Base-by-base conservation (phyloP, 1,140 invertebrate genomes). In the Asbolus verrucosus region DNA sequence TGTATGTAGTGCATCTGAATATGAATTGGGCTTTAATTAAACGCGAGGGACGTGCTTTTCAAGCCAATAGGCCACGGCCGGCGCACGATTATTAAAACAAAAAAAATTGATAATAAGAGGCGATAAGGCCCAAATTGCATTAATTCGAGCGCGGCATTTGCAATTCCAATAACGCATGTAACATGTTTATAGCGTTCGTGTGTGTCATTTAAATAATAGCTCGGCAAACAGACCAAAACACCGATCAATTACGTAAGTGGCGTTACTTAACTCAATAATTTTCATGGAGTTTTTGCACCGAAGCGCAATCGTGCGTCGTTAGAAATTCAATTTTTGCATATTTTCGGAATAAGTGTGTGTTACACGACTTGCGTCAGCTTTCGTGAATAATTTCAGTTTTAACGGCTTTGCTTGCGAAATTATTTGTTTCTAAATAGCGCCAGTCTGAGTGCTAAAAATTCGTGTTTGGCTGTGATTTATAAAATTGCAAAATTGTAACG, bases 11-110 rank as follows among this genome's bases (percentile, higher is more conserved):
- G 69, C 46, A 65, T 70, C 62, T 46, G 69, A 70, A 70, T 70
- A 70, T 70, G 69, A 70, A 70, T 70, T 54, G 59, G 61, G 62
- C 18, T 50, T 65, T 70, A 70, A 70, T 70, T 70, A 70, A 70
- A 70, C 50, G 60, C 36, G 39, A 36, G 59, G 33, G 24, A 63
- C 39, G 27, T 43, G 59, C 24, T 63, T 16, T 15, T 19, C 18
- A 46, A 18, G 15, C 21, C 41, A 46, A 46, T 46, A 46, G 21
- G 41, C 15, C 18, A 46, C 41, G 41, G 46, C 19, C 18, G n/a
- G 46, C n/a, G 19, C 43, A 21, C 43, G 21, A 50, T 50, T 8
- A 36, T 36, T 9, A 18, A 50, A 50, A 50, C 43, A 50, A 50
- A 14, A 54, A 54, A 54, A 50, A 27, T 27, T 39, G 61, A 39